Evolutionary conservation across 2,113 vertebrate genomes (phyloP).

Genomic region (Trematocara unimaculatum): DNA sequence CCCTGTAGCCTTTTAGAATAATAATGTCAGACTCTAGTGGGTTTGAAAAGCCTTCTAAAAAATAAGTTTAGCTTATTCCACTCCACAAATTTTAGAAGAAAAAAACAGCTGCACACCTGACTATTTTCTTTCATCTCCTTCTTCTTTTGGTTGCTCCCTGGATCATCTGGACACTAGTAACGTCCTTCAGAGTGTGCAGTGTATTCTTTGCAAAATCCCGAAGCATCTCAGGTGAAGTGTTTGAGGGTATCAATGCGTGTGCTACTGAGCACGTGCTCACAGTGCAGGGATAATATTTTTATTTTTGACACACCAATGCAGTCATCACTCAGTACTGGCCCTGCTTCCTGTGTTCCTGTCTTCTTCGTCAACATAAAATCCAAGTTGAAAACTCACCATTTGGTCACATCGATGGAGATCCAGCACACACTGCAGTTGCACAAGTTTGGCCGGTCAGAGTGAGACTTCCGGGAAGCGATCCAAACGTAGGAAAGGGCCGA

Average conservation of each 20-base stretch:
- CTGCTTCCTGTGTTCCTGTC: neutral
- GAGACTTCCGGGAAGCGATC: neutral
- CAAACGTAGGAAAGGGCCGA: neutral
- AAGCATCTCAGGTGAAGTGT: neutral
- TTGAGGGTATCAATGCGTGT: neutral
- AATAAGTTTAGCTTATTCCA: neutral
- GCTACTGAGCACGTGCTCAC: rapidly evolving
- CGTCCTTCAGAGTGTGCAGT: neutral
- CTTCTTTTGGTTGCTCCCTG: neutral
- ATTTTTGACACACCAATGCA: neutral
- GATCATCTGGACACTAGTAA: neutral
- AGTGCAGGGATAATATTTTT: neutral
- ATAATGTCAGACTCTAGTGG: neutral
- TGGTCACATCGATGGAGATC: neutral
- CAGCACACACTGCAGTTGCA: neutral
- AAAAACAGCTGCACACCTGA: rapidly evolving
- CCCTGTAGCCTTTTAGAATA: neutral
- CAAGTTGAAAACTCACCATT: neutral
- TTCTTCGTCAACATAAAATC: neutral
- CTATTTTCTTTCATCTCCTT: neutral
- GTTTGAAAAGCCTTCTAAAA: rapidly evolving
- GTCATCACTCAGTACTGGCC: neutral
- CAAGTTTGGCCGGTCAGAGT: neutral
- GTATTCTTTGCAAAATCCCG: neutral
- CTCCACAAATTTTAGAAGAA: rapidly evolving